These are phyloP conservation scores for Hippotragus niger DNA, from an alignment of 2,113 vertebrate genomes.

Conservation along the genomic window DNA sequence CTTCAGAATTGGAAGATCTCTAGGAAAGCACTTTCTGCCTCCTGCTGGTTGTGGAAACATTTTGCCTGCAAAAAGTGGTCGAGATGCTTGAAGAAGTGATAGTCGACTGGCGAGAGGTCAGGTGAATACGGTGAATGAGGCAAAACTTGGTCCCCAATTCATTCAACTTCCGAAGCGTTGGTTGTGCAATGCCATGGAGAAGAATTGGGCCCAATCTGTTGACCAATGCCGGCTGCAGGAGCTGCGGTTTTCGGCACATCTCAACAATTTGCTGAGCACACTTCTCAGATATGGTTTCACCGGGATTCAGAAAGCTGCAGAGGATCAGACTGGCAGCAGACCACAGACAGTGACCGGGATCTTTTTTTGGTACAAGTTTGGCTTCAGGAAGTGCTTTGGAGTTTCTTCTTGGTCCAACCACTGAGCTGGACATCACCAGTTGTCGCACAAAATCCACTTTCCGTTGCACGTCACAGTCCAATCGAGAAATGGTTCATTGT, in stretches of 20 bases:
- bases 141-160: not conserved
- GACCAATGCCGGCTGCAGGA: not conserved
- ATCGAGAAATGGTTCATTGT: not conserved
- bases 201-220: not conserved
- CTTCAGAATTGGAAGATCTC: not conserved
- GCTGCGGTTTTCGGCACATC: not conserved
- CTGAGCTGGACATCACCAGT: not conserved
- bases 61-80: not conserved
- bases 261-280: not conserved
- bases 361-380: not conserved
- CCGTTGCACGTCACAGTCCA: not conserved
- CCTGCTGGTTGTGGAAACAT: not conserved
- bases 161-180: not conserved
- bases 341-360: not conserved
- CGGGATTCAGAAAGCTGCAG: not conserved
- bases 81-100: not conserved
- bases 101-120: not conserved
- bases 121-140: not conserved
- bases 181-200: not conserved
- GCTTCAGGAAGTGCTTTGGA: not conserved
- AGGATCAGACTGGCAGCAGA: not conserved
- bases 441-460: not conserved
- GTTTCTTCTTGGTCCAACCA: not conserved
- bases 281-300: not conserved
- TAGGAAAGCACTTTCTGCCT: not conserved